phyloP scores from a whole-genome alignment of 2,888 invertebrate species.

The Agriopis marginaria region DNA sequence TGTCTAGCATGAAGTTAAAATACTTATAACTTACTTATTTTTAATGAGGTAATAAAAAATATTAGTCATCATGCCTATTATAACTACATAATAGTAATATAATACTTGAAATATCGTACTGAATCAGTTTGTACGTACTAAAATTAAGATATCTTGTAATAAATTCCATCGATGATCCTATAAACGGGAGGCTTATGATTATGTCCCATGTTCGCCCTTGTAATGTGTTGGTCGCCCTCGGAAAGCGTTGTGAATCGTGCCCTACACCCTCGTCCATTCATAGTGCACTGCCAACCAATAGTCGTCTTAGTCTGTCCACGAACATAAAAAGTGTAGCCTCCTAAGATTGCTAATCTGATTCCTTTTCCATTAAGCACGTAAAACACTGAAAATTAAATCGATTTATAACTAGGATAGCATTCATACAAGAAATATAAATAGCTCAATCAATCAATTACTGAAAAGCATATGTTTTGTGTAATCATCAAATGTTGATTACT shows the following conservation, averaged over 20 bases:
- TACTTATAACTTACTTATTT: too few species aligned
- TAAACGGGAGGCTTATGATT: slow-evolving; percentile 6
- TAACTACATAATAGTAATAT: neutral
- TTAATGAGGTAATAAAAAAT: too few species aligned
- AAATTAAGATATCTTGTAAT: neutral
- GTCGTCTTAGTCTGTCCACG: slow-evolving; percentile 5
- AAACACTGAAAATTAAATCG: slow-evolving; percentile 43
- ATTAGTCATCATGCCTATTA: too few species aligned
- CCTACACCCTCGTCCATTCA: slow-evolving; percentile 3
- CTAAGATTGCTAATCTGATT: slow-evolving; percentile 42
- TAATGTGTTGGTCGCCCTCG: neutral
- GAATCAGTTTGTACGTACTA: neutral
- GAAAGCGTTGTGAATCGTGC: slow-evolving; percentile 1
- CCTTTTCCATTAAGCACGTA: slow-evolving; percentile 41
- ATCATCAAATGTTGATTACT: too few species aligned
- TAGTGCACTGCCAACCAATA: slow-evolving; percentile 16
- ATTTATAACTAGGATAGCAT: neutral
- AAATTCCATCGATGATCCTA: slow-evolving; percentile 4
- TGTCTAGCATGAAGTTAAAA: too few species aligned
- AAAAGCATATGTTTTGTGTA: too few species aligned
- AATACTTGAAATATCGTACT: too few species aligned
- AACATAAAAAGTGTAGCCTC: slow-evolving; percentile 43
- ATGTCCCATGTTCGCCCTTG: neutral
- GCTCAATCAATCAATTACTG: too few species aligned
- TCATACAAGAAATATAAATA: too few species aligned